phyloP scores from a whole-genome alignment of 2,888 invertebrate genomes.

The Leptopilina drosophilae region DNA sequence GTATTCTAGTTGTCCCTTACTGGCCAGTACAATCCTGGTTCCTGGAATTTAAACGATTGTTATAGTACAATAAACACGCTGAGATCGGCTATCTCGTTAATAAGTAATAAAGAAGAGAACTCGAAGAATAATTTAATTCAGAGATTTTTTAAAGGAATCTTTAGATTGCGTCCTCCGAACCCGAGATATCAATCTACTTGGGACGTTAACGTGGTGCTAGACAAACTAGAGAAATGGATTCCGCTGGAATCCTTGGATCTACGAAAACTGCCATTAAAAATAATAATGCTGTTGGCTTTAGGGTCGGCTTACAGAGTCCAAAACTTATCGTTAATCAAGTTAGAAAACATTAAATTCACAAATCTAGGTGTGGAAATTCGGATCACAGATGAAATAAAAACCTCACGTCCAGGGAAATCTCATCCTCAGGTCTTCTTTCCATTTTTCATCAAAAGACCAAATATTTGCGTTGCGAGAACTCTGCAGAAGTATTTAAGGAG shows the following conservation, averaged over 20 bases:
- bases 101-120: neutral
- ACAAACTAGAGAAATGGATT: neutral
- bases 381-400: neutral
- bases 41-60: conserved; percentile 52
- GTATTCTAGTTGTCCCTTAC: conserved; percentile 64
- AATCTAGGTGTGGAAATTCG: neutral
- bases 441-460: neutral
- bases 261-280: neutral
- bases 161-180: neutral
- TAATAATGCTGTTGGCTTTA: neutral
- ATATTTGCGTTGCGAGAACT: neutral
- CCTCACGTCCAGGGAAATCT: neutral
- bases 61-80: neutral
- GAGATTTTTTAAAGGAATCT: neutral
- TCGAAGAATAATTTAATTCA: neutral
- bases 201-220: neutral
- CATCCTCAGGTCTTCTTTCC: neutral
- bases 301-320: neutral
- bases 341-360: neutral
- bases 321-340: neutral
- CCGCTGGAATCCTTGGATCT: neutral
- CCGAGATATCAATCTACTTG: neutral
- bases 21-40: conserved; percentile 66
- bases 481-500: neutral
- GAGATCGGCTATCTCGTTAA: neutral